Conservation (phyloP, 2,113 vertebrate genomes). For the Gallinago jamesoni region DNA sequence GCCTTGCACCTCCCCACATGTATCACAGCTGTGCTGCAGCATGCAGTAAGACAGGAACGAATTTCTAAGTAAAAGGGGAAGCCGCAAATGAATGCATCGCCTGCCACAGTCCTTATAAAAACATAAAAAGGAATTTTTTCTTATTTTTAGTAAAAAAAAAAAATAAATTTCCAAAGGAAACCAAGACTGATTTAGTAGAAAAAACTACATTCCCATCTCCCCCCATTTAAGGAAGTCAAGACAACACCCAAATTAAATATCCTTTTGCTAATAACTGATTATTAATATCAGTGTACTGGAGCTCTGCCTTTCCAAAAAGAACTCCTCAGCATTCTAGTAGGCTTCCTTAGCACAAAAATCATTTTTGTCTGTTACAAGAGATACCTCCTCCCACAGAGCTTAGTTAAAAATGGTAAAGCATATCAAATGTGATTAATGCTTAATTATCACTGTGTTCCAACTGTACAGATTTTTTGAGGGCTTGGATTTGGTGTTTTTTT, state of each 20-base stretch:
- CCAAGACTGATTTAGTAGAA: background rate
- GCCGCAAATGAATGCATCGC: fast-evolving
- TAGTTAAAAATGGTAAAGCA: background rate
- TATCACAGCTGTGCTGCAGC: background rate
- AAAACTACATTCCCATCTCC: background rate
- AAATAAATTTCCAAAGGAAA: background rate
- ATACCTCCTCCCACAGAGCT: background rate
- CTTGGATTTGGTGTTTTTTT: too few relatives aligned
- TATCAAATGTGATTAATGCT: background rate
- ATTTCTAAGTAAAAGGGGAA: background rate
- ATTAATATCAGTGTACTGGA: background rate
- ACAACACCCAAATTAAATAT: background rate
- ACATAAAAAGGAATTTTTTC: background rate
- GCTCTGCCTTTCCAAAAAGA: background rate
- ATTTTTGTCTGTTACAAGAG: background rate
- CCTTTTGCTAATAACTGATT: background rate
- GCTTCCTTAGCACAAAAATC: background rate
- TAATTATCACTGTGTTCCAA: background rate
- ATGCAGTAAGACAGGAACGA: background rate
- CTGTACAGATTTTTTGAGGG: background rate
- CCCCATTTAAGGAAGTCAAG: background rate
- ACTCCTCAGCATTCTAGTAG: background rate
- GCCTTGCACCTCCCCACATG: fast-evolving
- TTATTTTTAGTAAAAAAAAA: background rate
- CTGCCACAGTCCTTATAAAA: background rate